phyloP scores from a whole-genome alignment of 2,113 vertebrate genomes.

The Oostethus manadensis region DNA sequence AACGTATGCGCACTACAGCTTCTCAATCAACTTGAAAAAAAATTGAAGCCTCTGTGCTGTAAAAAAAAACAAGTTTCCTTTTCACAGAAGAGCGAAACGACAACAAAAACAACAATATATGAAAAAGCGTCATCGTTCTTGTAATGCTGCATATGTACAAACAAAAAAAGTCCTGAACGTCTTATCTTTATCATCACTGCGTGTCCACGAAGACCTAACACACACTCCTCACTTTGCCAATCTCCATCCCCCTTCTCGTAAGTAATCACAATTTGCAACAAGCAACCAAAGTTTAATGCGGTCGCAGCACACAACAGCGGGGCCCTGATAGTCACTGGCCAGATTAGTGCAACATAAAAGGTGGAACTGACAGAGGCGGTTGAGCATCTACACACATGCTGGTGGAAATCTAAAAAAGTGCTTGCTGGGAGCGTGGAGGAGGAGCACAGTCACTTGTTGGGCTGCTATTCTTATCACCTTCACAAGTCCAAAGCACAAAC shows the following conservation, averaged over 20 bases:
- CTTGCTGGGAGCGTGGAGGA: slow-evolving; percentile 26
- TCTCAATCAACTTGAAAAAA: slow-evolving; percentile 52
- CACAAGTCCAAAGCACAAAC: slow-evolving; percentile 34
- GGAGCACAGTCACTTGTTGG: slow-evolving; percentile 27
- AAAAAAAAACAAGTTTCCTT: slow-evolving; percentile 59
- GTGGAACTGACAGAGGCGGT: slow-evolving; percentile 14
- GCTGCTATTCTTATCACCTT: slow-evolving; percentile 9
- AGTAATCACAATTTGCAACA: not conserved
- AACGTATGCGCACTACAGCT: slow-evolving; percentile 61
- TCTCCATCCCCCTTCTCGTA: not conserved
- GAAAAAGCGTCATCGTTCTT: slow-evolving; percentile 47
- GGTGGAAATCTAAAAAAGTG: slow-evolving; percentile 39
- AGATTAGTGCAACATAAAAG: slow-evolving; percentile 49
- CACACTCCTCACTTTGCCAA: not conserved
- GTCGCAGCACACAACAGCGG: not conserved
- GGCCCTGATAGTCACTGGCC: slow-evolving; percentile 13
- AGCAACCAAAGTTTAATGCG: slow-evolving; percentile 17
- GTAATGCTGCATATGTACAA: slow-evolving; percentile 64
- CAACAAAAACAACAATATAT: slow-evolving; percentile 48
- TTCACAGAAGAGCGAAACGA: slow-evolving; percentile 58
- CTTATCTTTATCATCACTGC: slow-evolving; percentile 47
- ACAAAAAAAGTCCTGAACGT: slow-evolving; percentile 67
- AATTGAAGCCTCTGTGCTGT: slow-evolving; percentile 48
- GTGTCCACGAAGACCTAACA: slow-evolving; percentile 1
- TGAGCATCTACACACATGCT: slow-evolving; percentile 1